Percentiles rank a stretch among this genome's conserved stretches.
phyloP scores from a whole-genome alignment of 2,888 invertebrate species.

The Dryobota labecula region DNA sequence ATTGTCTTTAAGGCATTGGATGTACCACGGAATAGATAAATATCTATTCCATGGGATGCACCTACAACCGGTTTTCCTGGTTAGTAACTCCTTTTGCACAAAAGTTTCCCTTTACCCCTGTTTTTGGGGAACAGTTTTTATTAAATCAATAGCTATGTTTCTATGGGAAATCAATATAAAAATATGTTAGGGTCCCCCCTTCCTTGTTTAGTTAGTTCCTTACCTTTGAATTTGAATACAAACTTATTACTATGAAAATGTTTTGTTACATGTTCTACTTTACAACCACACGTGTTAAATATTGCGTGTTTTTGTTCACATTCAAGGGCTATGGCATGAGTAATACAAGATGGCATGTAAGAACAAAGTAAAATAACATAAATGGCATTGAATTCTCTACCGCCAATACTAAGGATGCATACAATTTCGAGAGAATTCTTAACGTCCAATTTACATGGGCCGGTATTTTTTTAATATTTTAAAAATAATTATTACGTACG shows the following conservation, averaged over 20 bases:
- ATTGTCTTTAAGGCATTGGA: constrained; percentile 13
- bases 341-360: constrained; percentile 45
- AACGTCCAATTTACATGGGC: constrained; percentile 50
- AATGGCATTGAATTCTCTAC: constrained; percentile 50
- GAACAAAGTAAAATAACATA: constrained; percentile 53
- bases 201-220: background rate
- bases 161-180: constrained; percentile 42
- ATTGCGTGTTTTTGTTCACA: constrained; percentile 38
- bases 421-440: constrained; percentile 52
- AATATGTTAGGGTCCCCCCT: background rate
- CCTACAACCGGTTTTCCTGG: constrained; percentile 4
- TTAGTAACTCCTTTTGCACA: background rate
- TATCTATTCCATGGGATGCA: no score
- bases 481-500: constrained; percentile 79
- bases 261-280: constrained; percentile 19
- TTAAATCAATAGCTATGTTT: constrained; percentile 60
- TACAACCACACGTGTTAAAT: constrained; percentile 49
- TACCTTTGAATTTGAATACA: constrained; percentile 9
- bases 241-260: constrained; percentile 2
- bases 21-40: no score
- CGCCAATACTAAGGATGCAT: constrained; percentile 37
- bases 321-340: constrained; percentile 52
- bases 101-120: background rate
- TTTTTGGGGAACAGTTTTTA: constrained; percentile 16
- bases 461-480: constrained; percentile 76